These are phyloP conservation scores for Drosophila borborema DNA, from an alignment of 2,888 invertebrate genomes.

Conservation along the genomic window DNA sequence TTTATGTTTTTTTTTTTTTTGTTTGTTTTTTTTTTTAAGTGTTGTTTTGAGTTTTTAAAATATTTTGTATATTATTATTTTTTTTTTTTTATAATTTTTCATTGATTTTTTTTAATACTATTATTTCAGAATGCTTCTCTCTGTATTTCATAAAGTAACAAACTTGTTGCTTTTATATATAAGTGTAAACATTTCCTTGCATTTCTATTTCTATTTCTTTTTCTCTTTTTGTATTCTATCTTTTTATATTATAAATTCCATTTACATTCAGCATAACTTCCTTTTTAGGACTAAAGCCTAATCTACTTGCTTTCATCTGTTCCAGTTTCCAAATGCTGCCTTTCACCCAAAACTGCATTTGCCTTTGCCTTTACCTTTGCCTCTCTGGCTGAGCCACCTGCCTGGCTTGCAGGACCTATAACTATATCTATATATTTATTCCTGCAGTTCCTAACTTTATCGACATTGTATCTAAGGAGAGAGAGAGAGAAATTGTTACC, in stretches of 20 bases:
- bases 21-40: too few relatives aligned
- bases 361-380: neutral
- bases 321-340: slow-evolving; percentile 37
- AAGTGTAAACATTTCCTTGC: neutral
- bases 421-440: slow-evolving; percentile 8
- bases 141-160: neutral
- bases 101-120: neutral
- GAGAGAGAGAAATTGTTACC: slow-evolving; percentile 20
- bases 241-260: neutral
- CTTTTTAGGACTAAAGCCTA: slow-evolving; percentile 32
- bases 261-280: slow-evolving; percentile 27
- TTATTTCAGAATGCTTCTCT: neutral
- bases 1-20: too few relatives aligned
- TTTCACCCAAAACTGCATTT: slow-evolving; percentile 33
- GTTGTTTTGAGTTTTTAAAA: too few relatives aligned
- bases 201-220: neutral
- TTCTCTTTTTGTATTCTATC: neutral
- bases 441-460: slow-evolving; percentile 41
- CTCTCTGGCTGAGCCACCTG: slow-evolving; percentile 32
- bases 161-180: neutral
- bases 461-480: slow-evolving; percentile 45
- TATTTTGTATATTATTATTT: too few relatives aligned
- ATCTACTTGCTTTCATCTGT: slow-evolving; percentile 52
- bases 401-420: slow-evolving; percentile 28
- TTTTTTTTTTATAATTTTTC: too few relatives aligned